Conservation (phyloP, 2,888 invertebrate species). For the Ornithoptera priamus region DNA sequence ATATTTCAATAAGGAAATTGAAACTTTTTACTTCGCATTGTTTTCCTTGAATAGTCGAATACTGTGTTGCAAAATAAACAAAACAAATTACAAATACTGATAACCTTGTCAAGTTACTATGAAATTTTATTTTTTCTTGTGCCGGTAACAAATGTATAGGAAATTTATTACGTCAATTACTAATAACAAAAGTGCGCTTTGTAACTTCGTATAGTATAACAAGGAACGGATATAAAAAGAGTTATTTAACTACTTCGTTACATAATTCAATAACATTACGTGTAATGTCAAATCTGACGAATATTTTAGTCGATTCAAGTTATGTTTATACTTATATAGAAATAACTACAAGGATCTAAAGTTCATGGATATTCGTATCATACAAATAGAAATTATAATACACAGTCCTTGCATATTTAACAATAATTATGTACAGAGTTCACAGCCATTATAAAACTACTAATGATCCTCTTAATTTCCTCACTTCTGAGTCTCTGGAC, state of each 20-base stretch:
- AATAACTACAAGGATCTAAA: neutral
- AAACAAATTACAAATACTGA: neutral
- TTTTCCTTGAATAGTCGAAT: conserved; percentile 3
- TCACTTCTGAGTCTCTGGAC: too few relatives aligned
- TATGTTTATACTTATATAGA: neutral
- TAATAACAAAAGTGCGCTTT: too few relatives aligned
- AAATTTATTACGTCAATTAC: too few relatives aligned
- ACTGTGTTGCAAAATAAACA: neutral
- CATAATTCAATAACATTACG: too few relatives aligned
- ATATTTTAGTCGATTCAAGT: too few relatives aligned
- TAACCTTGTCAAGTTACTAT: neutral
- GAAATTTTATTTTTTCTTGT: neutral
- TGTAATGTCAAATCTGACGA: too few relatives aligned
- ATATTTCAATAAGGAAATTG: neutral
- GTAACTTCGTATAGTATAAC: too few relatives aligned
- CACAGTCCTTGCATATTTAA: neutral
- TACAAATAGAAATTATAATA: neutral
- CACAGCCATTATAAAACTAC: too few relatives aligned
- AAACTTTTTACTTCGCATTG: neutral
- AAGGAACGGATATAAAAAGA: too few relatives aligned
- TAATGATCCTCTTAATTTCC: too few relatives aligned
- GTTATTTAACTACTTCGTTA: too few relatives aligned
- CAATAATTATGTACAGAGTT: neutral
- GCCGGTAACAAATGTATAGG: too few relatives aligned
- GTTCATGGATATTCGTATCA: neutral